Percentiles rank a stretch among this genome's conserved stretches.
phyloP scores from a whole-genome alignment of 2,797 vertebrate species.

The Arremon aurantiirostris region DNA sequence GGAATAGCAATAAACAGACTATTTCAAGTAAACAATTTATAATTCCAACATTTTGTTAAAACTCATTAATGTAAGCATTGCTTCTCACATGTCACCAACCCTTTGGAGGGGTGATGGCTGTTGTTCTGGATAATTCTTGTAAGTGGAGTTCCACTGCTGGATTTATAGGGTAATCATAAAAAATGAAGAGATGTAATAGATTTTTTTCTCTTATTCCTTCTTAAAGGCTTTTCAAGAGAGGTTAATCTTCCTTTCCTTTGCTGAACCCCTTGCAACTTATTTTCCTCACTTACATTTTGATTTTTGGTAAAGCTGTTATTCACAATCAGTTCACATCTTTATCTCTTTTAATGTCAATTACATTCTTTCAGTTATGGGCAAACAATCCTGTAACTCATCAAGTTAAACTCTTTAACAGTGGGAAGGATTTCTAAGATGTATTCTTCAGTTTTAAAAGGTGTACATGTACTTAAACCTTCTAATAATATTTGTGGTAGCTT shows the following conservation, averaged over 20 bases:
- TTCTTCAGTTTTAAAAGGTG: not conserved
- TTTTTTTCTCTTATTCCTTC: not conserved
- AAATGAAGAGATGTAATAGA: not conserved
- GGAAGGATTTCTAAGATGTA: not conserved
- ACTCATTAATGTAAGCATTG: not conserved
- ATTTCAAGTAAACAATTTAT: not conserved
- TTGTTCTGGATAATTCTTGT: not conserved
- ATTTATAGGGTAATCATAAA: not conserved
- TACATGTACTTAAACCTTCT: not conserved
- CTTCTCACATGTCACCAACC: not conserved
- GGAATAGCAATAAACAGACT: not conserved
- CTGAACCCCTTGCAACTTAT: not conserved
- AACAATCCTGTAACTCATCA: not conserved
- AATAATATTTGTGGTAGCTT: not conserved
- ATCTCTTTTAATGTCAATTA: not conserved
- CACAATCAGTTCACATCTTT: not conserved
- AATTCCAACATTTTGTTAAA: not conserved
- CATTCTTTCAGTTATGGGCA: not conserved
- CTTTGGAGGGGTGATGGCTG: not conserved
- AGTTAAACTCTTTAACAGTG: not conserved
- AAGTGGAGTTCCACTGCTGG: not conserved
- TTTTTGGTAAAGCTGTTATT: not conserved
- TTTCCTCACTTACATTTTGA: not conserved
- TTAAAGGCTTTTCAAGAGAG: not conserved
- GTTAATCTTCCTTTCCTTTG: not conserved